A percentile compares a stretch with the other conserved stretches of the same genome.
Evolutionary conservation across 1,140 invertebrate species (phyloP).

Genomic region (Apis cerana): DNA sequence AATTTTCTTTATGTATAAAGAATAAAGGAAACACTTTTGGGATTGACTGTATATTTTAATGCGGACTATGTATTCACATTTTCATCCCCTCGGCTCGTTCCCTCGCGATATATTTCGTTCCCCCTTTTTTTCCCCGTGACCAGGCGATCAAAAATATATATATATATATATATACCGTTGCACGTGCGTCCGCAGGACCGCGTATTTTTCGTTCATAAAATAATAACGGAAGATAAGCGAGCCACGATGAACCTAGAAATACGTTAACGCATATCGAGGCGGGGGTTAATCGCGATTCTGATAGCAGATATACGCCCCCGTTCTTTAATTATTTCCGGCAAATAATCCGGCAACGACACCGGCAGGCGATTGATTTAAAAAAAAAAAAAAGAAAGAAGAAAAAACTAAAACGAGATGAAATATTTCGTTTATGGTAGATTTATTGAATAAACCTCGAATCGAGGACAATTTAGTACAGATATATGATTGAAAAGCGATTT

Average conservation of each 20-base stretch:
- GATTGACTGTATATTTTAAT: slow-evolving; percentile 25
- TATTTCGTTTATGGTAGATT: no score
- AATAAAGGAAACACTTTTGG: neutral
- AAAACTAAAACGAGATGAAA: no score
- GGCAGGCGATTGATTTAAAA: no score
- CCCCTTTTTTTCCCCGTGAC: neutral
- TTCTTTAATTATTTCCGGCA: slow-evolving; percentile 7
- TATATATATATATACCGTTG: no score
- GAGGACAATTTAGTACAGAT: no score
- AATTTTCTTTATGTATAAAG: no score
- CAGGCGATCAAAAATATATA: neutral
- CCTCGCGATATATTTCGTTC: neutral
- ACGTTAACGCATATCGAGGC: slow-evolving; percentile 3
- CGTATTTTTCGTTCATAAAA: slow-evolving; percentile 26
- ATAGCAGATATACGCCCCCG: neutral
- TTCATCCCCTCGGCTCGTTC: neutral
- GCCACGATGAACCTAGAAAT: slow-evolving; percentile 1
- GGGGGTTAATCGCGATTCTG: slow-evolving; percentile 23
- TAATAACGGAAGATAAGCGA: slow-evolving; percentile 39
- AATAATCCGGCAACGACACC: neutral
- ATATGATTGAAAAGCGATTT: no score
- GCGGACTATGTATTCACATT: slow-evolving; percentile 10
- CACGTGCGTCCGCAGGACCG: neutral
- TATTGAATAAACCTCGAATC: no score
- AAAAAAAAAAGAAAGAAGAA: no score